Evolutionary conservation across 2,888 invertebrate genomes (phyloP), one percentile per base, ranked within the genome.

Genomic region (Diabrotica balteata): DNA sequence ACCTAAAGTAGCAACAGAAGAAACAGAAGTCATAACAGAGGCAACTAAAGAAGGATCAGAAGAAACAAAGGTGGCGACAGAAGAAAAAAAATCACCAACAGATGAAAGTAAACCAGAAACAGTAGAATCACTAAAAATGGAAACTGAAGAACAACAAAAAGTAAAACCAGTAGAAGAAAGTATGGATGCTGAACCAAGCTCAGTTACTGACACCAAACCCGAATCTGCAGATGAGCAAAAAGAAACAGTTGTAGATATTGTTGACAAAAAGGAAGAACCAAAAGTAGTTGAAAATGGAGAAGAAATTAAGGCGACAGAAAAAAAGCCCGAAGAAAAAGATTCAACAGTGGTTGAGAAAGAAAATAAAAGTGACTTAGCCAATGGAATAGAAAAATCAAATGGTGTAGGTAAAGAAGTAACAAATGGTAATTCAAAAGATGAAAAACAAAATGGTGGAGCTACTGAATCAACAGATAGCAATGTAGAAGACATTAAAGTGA

Each of bases 401-500:
- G 54, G 62, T n/a, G 54, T 53, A 22, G 68, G 70, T 17, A 58
- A 64, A 55, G 71, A 73, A 43, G 61, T 66, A 59, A 67, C 70
- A 8, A 75, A 75, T 59, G 76, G 74, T 22, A 71, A 68, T 8
- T 49, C 61, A 9, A 65, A 60, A 44, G 75, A 72, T 63, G 67
- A 70, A 32, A 73, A 77, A 69, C 75, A 74, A 61, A 76, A 73
- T 60, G 75, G 72, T 11, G 70, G 70, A 63, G 63, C 68, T 10
- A 73, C 70, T 8, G 76, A 77, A 64, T 72, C 68, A 11, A 59
- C 63, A 9, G 72, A 71, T 22, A 68, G 67, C 22, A 71, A 55
- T 9, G 62, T 78, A 75, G 72, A 78, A 82, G 88, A 88, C 70
- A 87, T 88, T 75, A 88, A 88, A 84, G 86, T 86, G 42, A 88